phyloP scores from a whole-genome alignment of 2,888 invertebrate genomes.

The Drosophila anomelani region DNA sequence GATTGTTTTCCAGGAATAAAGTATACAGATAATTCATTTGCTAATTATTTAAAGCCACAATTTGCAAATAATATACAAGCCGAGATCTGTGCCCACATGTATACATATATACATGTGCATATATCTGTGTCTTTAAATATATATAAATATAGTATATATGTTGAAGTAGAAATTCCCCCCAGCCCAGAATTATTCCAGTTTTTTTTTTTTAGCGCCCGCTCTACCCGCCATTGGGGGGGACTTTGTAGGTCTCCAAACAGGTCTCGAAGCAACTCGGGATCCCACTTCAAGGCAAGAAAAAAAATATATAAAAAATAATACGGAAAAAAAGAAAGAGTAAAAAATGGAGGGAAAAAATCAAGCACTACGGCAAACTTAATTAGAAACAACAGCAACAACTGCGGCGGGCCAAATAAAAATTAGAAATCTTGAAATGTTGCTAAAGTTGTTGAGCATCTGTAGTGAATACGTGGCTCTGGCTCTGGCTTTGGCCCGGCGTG shows the following conservation, averaged over 20 bases:
- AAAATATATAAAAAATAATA: conserved; percentile 8
- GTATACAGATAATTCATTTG: conserved; percentile 51
- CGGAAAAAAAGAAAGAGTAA: conserved; percentile 14
- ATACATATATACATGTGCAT: too few relatives aligned
- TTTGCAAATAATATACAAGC: conserved; percentile 47
- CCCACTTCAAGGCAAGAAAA: conserved; percentile 17
- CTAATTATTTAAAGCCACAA: conserved; percentile 64
- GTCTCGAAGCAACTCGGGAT: conserved; percentile 40
- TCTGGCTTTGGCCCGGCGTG: conserved; percentile 4
- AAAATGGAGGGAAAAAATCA: conserved; percentile 31
- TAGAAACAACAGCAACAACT: conserved; percentile 44
- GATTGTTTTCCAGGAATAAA: conserved; percentile 46
- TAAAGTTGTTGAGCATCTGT: conserved; percentile 49
- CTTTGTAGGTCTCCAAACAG: conserved; percentile 43
- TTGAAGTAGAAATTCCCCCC: conserved; percentile 53
- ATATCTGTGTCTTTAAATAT: not conserved
- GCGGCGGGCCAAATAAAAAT: conserved; percentile 58
- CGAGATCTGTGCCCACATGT: not conserved
- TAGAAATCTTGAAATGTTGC: conserved; percentile 64
- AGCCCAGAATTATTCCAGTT: conserved; percentile 49
- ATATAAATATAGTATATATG: conserved; percentile 8
- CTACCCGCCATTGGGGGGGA: conserved; percentile 4
- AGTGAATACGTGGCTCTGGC: conserved; percentile 43
- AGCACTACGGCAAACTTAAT: conserved; percentile 50
- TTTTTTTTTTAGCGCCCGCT: conserved; percentile 23